Percentiles rank a stretch among this genome's conserved stretches.
Evolutionary conservation across 2,797 vertebrate species (phyloP).

Genomic region (Megaceryle alcyon): DNA sequence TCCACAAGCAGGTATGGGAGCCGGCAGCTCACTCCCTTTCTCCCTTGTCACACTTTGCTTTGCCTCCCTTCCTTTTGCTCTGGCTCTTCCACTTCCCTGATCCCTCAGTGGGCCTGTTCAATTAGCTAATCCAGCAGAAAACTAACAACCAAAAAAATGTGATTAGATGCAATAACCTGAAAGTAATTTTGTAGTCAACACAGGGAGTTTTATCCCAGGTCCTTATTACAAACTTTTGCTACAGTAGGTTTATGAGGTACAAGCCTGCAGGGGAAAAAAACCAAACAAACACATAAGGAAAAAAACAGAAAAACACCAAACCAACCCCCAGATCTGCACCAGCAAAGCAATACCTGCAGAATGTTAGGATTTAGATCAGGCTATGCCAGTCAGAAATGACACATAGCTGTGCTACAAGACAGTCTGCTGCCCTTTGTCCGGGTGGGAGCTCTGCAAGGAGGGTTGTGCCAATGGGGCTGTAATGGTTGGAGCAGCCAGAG

Average conservation of each 20-base stretch:
- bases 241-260: not conserved
- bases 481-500: not conserved
- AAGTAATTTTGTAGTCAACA: not conserved
- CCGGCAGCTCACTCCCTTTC: not conserved
- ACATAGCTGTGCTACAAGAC: not conserved
- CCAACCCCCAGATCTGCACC: accelerated
- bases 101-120: not conserved
- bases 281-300: not conserved
- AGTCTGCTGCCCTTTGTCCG: not conserved
- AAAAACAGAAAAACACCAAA: not conserved
- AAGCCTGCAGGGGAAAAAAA: not conserved
- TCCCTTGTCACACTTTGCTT: not conserved
- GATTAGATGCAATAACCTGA: not conserved
- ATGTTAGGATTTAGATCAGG: not conserved
- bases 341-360: not conserved
- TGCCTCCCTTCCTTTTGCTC: not conserved
- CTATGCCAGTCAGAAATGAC: not conserved
- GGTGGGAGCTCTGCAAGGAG: not conserved
- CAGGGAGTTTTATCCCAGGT: not conserved
- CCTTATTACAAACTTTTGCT: not conserved
- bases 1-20: not conserved
- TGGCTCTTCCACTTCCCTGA: not conserved
- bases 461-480: not conserved
- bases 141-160: not conserved
- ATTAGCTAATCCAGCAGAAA: slow-evolving; percentile 19